phyloP scores from a whole-genome alignment of 2,797 vertebrate species.

The Pseudomugil tenellus region DNA sequence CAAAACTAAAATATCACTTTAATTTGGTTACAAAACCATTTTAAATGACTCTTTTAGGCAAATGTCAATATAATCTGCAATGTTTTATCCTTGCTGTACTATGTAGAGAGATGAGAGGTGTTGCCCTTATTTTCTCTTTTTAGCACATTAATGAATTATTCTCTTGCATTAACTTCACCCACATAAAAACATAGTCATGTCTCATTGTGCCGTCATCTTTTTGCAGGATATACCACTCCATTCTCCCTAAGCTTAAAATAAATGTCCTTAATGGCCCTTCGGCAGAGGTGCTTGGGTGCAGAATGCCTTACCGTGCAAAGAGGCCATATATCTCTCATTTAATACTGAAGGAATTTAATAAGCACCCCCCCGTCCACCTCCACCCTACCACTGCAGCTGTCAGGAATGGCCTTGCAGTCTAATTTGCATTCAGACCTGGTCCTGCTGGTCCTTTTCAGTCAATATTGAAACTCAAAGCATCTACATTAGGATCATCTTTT shows the following conservation, averaged over 20 bases:
- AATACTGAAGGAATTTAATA: slow-evolving; percentile 67
- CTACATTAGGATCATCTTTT: slow-evolving; percentile 79
- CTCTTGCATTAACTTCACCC: slow-evolving; percentile 9
- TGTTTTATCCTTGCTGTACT: not conserved
- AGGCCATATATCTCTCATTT: slow-evolving; percentile 53
- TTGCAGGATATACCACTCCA: slow-evolving; percentile 1
- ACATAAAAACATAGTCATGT: slow-evolving; percentile 7
- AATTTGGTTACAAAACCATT: not conserved
- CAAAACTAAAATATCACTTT: not conserved
- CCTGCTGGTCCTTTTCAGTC: slow-evolving; percentile 73
- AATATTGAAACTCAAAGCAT: slow-evolving; percentile 66
- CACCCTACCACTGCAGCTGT: slow-evolving; percentile 43
- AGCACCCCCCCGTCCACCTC: slow-evolving; percentile 26
- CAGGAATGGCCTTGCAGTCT: slow-evolving; percentile 54
- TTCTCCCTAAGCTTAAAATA: slow-evolving; percentile 24
- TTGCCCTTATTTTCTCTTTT: not conserved
- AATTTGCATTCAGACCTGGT: slow-evolving; percentile 74
- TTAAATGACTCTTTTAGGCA: not conserved
- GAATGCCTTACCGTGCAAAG: slow-evolving; percentile 19
- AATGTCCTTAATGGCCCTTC: slow-evolving; percentile 29
- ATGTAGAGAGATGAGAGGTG: not conserved
- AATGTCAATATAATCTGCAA: not conserved
- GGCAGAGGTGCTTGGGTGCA: slow-evolving; percentile 10
- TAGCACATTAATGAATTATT: slow-evolving; percentile 2
- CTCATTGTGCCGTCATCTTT: slow-evolving; percentile 5